Evolutionary conservation across 2,113 vertebrate species (phyloP).

Genomic region (Myocastor coypus): DNA sequence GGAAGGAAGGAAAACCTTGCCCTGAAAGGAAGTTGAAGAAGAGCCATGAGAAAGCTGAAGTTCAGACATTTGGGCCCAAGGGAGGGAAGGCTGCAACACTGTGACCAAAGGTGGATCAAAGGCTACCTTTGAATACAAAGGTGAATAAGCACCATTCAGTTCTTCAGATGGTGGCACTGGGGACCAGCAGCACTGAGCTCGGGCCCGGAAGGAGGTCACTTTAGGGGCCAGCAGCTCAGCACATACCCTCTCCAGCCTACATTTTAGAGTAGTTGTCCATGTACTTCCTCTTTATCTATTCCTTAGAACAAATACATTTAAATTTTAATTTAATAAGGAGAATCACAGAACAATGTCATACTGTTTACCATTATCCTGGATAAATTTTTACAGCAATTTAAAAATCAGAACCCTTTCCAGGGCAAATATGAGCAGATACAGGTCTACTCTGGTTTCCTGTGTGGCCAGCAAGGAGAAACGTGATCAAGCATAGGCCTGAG

Average conservation of each 20-base stretch:
- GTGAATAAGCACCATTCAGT: not conserved
- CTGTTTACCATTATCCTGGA: not conserved
- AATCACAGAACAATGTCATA: not conserved
- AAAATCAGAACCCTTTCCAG: not conserved
- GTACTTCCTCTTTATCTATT: not conserved
- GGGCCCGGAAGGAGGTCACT: not conserved
- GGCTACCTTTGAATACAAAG: not conserved
- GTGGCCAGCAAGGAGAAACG: not conserved
- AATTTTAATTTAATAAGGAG: slow-evolving; percentile 36
- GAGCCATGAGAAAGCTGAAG: not conserved
- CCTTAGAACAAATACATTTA: not conserved
- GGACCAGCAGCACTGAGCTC: no score
- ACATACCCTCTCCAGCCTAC: not conserved
- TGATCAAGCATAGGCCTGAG: not conserved
- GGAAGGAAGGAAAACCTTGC: not conserved
- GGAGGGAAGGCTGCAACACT: not conserved
- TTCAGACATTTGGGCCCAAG: not conserved
- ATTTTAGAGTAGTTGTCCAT: no score
- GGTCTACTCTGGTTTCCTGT: not conserved
- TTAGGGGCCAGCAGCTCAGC: not conserved
- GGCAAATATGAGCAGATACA: not conserved
- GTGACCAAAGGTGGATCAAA: not conserved
- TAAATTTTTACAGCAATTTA: slow-evolving; percentile 2
- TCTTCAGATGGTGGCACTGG: no score
- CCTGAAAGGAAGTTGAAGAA: not conserved